Evolutionary conservation across 2,888 invertebrate species (phyloP).

Genomic region (Oscheius onirici): DNA sequence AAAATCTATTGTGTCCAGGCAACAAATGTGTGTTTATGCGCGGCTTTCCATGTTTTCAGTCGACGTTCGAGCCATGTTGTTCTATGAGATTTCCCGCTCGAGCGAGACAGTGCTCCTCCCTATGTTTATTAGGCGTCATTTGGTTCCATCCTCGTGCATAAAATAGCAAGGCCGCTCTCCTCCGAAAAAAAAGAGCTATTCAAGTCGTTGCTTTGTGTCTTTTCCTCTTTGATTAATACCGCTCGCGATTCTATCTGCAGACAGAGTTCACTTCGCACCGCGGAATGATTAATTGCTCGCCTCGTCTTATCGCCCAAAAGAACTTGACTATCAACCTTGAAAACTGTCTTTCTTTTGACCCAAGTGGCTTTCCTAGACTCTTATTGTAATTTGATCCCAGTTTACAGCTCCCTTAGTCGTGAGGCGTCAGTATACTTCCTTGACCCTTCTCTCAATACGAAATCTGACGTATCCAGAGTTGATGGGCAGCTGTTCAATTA

Average conservation of each 20-base stretch:
- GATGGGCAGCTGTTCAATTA: constrained; percentile 18
- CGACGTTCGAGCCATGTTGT: not conserved
- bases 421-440: not conserved
- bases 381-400: not conserved
- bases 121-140: not conserved
- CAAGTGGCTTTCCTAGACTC: too few species aligned
- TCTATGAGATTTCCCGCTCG: constrained; percentile 14
- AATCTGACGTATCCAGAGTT: not conserved
- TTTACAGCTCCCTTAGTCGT: too few species aligned
- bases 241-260: constrained; percentile 8
- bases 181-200: too few species aligned
- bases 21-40: too few species aligned
- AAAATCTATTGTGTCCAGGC: too few species aligned
- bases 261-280: constrained; percentile 15
- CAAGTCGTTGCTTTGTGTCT: too few species aligned
- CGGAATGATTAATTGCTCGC: constrained; percentile 12
- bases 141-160: too few species aligned
- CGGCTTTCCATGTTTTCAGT: not conserved
- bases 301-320: constrained; percentile 4
- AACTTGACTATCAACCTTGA: constrained; percentile 7
- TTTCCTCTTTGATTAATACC: too few species aligned
- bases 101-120: constrained; percentile 1
- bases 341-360: not conserved
- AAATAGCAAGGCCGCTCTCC: too few species aligned
- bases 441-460: not conserved